phyloP scores from a whole-genome alignment of 1,140 invertebrate genomes.

The Melanaphis sacchari region DNA sequence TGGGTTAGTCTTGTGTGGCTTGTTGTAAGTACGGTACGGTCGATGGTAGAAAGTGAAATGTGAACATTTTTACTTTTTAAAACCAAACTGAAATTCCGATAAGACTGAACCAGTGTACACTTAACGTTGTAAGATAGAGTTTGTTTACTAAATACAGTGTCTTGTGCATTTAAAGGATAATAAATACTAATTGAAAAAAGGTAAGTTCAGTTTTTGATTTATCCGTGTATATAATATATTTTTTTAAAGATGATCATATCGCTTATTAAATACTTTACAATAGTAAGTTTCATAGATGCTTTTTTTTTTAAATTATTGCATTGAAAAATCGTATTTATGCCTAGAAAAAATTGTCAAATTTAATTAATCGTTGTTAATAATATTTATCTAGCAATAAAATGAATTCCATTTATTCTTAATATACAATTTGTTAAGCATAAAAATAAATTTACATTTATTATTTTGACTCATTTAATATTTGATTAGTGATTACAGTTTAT shows the following conservation, averaged over 20 bases:
- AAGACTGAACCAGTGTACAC: slow-evolving; percentile 38
- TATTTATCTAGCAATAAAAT: neutral
- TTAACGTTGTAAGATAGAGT: neutral
- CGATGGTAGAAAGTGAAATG: slow-evolving; percentile 53
- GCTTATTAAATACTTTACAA: neutral
- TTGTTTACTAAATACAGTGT: neutral
- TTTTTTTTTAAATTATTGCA: neutral
- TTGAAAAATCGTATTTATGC: neutral
- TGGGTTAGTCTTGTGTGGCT: slow-evolving; percentile 48
- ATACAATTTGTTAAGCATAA: neutral
- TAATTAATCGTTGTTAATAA: neutral
- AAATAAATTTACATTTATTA: neutral
- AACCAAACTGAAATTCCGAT: neutral
- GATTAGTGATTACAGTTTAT: neutral
- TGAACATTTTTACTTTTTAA: slow-evolving; percentile 46
- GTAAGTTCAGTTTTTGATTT: neutral
- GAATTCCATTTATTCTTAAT: neutral
- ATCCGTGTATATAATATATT: neutral
- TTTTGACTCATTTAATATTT: neutral
- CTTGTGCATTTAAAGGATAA: neutral
- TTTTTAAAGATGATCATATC: neutral
- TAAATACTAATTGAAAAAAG: neutral
- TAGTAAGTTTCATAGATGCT: neutral
- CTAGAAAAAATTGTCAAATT: neutral
- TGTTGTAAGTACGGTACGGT: slow-evolving; percentile 30